phyloP scores from a whole-genome alignment of 2,797 vertebrate species.

The Clarias fuscus region DNA sequence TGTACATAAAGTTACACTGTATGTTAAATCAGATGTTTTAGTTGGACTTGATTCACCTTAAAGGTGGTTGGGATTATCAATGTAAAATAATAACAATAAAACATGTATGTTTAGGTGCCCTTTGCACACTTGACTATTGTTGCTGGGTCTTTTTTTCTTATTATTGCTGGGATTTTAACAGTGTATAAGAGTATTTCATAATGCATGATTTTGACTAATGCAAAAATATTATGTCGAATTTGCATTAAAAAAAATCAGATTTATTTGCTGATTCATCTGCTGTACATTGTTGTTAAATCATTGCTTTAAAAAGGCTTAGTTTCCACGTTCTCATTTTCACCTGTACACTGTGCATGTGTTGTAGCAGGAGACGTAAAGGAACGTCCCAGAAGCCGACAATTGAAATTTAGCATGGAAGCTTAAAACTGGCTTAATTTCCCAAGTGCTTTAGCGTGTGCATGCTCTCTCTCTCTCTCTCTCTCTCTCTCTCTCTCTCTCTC shows the following conservation, averaged over 20 bases:
- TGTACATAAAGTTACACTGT: not conserved
- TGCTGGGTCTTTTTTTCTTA: no score
- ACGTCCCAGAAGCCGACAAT: conserved; percentile 77
- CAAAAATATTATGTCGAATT: no score
- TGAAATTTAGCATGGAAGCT: conserved; percentile 80
- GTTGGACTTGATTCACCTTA: not conserved
- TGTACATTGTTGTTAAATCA: not conserved
- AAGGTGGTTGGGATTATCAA: not conserved
- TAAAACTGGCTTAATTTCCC: conserved; percentile 83
- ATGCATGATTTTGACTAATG: no score
- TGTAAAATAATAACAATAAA: not conserved
- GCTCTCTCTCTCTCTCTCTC: not conserved
- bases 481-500: not conserved
- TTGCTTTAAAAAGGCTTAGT: not conserved
- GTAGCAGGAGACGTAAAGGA: conserved; percentile 73
- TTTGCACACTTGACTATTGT: not conserved
- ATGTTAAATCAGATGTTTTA: not conserved
- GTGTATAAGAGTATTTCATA: no score
- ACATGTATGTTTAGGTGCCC: not conserved
- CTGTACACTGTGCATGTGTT: conserved; percentile 54
- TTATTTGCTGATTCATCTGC: not conserved
- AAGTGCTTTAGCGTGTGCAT: conserved; percentile 37
- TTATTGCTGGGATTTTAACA: no score
- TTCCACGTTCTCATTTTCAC: not conserved
- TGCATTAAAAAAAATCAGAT: no score